phyloP scores from a whole-genome alignment of 2,888 invertebrate species.

The Eristalis tenax region DNA sequence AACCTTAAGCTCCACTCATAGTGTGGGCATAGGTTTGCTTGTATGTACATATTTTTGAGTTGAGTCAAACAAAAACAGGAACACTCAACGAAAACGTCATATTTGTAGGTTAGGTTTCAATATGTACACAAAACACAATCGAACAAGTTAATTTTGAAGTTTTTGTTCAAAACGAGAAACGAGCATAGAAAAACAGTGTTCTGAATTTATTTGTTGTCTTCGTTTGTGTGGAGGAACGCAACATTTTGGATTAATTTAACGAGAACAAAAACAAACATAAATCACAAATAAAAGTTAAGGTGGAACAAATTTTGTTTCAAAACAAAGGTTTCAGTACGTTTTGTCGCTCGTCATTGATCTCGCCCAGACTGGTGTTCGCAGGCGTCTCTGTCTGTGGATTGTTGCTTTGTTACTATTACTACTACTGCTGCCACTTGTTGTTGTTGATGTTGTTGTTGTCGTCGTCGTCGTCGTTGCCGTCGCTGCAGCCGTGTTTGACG shows the following conservation, averaged over 20 bases:
- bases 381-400: slow-evolving; percentile 86
- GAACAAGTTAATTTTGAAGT: background rate
- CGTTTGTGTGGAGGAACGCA: slow-evolving; percentile 21
- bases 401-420: slow-evolving; percentile 82
- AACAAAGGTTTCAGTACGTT: slow-evolving; percentile 80
- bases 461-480: slow-evolving; percentile 32
- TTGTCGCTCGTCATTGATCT: slow-evolving; percentile 85
- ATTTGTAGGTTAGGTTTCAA: slow-evolving; percentile 39
- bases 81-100: slow-evolving; percentile 53
- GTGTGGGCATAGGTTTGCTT: slow-evolving; percentile 39
- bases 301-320: slow-evolving; percentile 41
- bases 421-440: slow-evolving; percentile 75
- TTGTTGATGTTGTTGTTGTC: slow-evolving; percentile 39
- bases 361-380: slow-evolving; percentile 92
- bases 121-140: slow-evolving; percentile 51
- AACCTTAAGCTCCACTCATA: slow-evolving; percentile 60
- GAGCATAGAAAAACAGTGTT: slow-evolving; percentile 60
- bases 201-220: slow-evolving; percentile 23
- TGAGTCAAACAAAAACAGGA: slow-evolving; percentile 43
- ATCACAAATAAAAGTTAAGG: slow-evolving; percentile 9
- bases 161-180: slow-evolving; percentile 23
- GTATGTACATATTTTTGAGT: slow-evolving; percentile 17
- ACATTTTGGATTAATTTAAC: slow-evolving; percentile 49
- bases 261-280: slow-evolving; percentile 24
- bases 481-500: slow-evolving; percentile 22